Percentiles rank a stretch among this genome's conserved stretches.
These are phyloP conservation scores for Aepyceros melampus DNA, from an alignment of 2,113 vertebrate species.

Conservation along the genomic window DNA sequence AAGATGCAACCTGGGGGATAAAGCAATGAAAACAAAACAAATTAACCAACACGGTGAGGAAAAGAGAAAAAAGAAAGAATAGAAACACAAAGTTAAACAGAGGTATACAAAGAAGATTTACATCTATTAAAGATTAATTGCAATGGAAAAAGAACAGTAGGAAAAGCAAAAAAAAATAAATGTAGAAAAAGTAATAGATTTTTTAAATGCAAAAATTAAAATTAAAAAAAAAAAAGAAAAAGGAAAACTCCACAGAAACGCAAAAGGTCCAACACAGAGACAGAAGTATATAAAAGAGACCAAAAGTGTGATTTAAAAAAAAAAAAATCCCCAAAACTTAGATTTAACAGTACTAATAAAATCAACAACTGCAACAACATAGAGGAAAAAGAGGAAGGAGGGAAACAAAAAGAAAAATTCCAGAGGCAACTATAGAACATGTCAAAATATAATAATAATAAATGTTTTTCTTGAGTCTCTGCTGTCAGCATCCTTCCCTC, in stretches of 20 bases:
- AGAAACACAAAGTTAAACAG: background rate
- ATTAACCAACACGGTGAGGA: background rate
- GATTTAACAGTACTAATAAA: background rate
- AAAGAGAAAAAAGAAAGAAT: background rate
- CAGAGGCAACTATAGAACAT: background rate
- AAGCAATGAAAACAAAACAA: background rate
- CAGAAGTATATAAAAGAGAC: background rate
- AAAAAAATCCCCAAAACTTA: background rate
- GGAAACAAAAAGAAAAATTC: background rate
- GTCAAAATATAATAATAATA: background rate
- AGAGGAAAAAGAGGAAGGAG: background rate
- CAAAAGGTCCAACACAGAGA: background rate
- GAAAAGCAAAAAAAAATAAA: background rate
- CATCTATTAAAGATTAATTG: background rate
- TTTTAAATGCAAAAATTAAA: background rate
- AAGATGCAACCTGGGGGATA: background rate
- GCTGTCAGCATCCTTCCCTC: background rate
- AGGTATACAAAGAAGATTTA: background rate
- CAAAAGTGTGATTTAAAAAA: background rate
- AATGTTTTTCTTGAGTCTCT: background rate
- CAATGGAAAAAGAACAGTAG: background rate
- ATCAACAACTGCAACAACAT: background rate
- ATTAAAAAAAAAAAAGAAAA: background rate
- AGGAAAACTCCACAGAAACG: background rate
- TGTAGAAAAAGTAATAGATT: background rate